These are phyloP conservation scores for Porites lobata DNA, from an alignment of 92 coral and sea anemone species.

Conservation along the genomic window DNA sequence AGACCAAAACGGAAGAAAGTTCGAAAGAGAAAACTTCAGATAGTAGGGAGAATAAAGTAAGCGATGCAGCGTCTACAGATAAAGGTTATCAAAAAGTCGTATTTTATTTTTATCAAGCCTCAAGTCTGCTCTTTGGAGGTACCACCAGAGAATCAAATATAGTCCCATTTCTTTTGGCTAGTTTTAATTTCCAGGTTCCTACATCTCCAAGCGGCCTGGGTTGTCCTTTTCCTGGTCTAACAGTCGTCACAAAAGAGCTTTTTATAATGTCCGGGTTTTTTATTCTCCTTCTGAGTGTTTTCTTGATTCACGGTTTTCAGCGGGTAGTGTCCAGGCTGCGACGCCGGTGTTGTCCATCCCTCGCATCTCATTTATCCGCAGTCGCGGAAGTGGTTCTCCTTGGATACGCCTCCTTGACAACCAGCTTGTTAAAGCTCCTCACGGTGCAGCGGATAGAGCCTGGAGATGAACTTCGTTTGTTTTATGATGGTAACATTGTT, in stretches of 20 bases:
- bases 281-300: slow-evolving; percentile 47
- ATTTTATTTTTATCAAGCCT: slow-evolving; percentile 83
- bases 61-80: slow-evolving; percentile 9
- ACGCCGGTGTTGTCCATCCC: slow-evolving; percentile 26
- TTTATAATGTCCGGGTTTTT: slow-evolving; percentile 58
- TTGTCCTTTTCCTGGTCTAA: slow-evolving; percentile 78
- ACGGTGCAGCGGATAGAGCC: slow-evolving; percentile 43
- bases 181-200: slow-evolving; percentile 54
- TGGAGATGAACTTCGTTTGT: slow-evolving; percentile 48
- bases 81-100: slow-evolving; percentile 64
- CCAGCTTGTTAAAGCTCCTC: slow-evolving; percentile 66
- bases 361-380: slow-evolving; percentile 68
- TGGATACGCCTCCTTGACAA: slow-evolving; percentile 70
- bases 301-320: slow-evolving; percentile 48
- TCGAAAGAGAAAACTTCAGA: not conserved
- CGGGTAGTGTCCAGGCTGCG: slow-evolving; percentile 40
- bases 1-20: not conserved
- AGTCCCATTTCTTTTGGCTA: slow-evolving; percentile 32
- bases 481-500: slow-evolving; percentile 81
- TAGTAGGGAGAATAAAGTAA: slow-evolving; percentile 7
- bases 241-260: slow-evolving; percentile 71
- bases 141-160: slow-evolving; percentile 46
- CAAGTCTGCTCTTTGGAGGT: slow-evolving; percentile 61
- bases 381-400: slow-evolving; percentile 66
- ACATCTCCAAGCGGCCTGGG: slow-evolving; percentile 41